Evolutionary conservation across 1,140 invertebrate genomes (phyloP), one percentile per base, ranked within the genome.

Genomic region (Trialeurodes vaporariorum): DNA sequence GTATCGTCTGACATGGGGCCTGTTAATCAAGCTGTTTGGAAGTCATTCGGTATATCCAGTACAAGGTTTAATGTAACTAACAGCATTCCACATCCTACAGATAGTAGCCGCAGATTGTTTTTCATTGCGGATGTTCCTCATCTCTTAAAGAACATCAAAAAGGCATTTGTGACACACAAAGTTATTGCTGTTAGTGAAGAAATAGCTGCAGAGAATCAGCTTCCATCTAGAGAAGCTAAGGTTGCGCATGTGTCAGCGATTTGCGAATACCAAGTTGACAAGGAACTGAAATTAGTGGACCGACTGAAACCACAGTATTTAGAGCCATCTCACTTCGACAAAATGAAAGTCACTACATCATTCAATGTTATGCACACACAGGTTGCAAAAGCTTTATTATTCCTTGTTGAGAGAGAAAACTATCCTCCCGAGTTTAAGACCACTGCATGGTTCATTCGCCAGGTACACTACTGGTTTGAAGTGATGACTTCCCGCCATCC

Each of bases 391-490:
- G 34, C 34, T 49, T 49, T 49, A 49, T 5, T 9, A 49, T 49
- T 49, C 17, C 17, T 49, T 9, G 34, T 49, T 9, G 34, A 5
- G 5, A 49, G 17, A 49, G 34, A 49, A 17, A 17, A 17, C 34
- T 9, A 49, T 9, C 5, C 5, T 17, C 5, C 5, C 5, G 34
- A 49, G 5, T 9, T 49, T 5, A 5, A 9, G 17, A 17, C 34
- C 5, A 49, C 34, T 49, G 34, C 34, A 5, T 49, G 34, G 34
- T 17, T 49, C n/a, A n/a, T n/a, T n/a, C 49, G 60, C 2, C 25
- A 66, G n/a, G 2, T 70, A 22, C 12, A 23, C 22, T 24, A n/a
- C 26, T 70, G 67, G 70, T 70, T 70, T 49, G n/a, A 25, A 17
- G 27, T 69, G 5, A 64, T 70, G 68, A 63, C 61, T 0, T 62